Evolutionary conservation across 1,140 invertebrate genomes (phyloP).

Genomic region (Lordiphosa collinella): DNA sequence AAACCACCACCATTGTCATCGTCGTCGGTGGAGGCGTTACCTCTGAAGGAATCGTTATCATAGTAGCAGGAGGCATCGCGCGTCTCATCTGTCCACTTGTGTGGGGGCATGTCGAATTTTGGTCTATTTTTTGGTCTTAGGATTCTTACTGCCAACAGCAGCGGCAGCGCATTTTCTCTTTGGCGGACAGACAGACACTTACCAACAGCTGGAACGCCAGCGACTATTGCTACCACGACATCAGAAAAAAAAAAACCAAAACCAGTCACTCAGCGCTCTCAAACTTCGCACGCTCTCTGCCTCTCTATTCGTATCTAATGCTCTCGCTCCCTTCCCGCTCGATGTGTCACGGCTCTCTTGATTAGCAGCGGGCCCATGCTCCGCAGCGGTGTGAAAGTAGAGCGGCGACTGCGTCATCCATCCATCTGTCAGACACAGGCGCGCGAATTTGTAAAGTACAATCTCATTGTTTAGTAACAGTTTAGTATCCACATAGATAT

Average conservation of each 20-base stretch:
- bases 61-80: constrained; percentile 63
- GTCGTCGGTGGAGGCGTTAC: constrained; percentile 29
- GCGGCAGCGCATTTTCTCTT: constrained; percentile 58
- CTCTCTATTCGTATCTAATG: constrained; percentile 8
- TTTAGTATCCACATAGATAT: constrained; percentile 7
- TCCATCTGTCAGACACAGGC: constrained; percentile 6
- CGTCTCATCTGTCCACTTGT: constrained; percentile 64
- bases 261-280: constrained; percentile 31
- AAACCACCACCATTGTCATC: constrained; percentile 24
- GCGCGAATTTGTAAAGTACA: constrained; percentile 34
- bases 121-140: neutral
- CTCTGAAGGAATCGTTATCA: constrained; percentile 17
- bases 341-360: neutral
- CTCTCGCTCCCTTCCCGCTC: neutral
- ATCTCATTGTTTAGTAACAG: constrained; percentile 30
- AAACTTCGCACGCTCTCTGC: constrained; percentile 1
- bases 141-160: constrained; percentile 21
- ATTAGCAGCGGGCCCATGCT: constrained; percentile 2
- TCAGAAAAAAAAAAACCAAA: constrained; percentile 9
- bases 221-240: constrained; percentile 24
- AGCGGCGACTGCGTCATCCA: constrained; percentile 42
- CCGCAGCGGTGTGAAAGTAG: constrained; percentile 49
- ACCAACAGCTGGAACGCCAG: constrained; percentile 55
- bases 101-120: constrained; percentile 35
- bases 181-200: constrained; percentile 21